Conservation (phyloP, 2,797 vertebrate species). For the Coregonus suidteri region DNA sequence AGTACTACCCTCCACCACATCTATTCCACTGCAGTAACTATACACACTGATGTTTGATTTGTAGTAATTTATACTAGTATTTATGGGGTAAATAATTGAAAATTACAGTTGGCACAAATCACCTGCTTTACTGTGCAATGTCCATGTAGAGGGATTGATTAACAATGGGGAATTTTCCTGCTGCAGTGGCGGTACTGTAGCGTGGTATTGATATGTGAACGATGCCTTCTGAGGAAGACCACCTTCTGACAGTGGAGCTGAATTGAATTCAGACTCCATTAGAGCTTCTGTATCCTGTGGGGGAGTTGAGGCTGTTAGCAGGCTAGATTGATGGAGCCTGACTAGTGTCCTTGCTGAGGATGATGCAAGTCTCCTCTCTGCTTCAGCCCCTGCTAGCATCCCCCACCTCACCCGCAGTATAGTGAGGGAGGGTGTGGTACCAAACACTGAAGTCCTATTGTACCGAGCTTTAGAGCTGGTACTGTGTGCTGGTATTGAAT, state of each 20-base stretch:
- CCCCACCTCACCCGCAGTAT: not conserved
- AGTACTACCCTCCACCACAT: constrained; percentile 30
- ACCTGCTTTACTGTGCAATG: not conserved
- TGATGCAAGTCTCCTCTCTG: too few species aligned
- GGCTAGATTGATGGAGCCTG: constrained; percentile 50
- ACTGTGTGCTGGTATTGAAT: not conserved
- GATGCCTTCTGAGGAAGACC: constrained; percentile 36
- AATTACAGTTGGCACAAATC: not conserved
- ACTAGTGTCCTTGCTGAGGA: constrained; percentile 5
- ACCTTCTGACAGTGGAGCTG: constrained; percentile 28
- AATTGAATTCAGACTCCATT: constrained; percentile 70
- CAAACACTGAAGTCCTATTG: not conserved
- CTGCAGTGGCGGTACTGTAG: constrained; percentile 8
- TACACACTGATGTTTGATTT: not conserved
- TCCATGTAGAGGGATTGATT: constrained; percentile 4
- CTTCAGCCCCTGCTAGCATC: too few species aligned
- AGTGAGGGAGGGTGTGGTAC: not conserved
- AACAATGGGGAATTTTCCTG: constrained; percentile 13
- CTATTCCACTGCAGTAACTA: constrained; percentile 5
- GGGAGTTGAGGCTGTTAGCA: constrained; percentile 48
- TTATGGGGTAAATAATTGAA: not conserved
- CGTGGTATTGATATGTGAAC: constrained; percentile 17
- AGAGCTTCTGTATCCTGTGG: constrained; percentile 38
- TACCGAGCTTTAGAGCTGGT: not conserved
- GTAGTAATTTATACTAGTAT: not conserved